Base-by-base conservation (phyloP, 2,888 invertebrate species). In the Pemphredon lugubris region DNA sequence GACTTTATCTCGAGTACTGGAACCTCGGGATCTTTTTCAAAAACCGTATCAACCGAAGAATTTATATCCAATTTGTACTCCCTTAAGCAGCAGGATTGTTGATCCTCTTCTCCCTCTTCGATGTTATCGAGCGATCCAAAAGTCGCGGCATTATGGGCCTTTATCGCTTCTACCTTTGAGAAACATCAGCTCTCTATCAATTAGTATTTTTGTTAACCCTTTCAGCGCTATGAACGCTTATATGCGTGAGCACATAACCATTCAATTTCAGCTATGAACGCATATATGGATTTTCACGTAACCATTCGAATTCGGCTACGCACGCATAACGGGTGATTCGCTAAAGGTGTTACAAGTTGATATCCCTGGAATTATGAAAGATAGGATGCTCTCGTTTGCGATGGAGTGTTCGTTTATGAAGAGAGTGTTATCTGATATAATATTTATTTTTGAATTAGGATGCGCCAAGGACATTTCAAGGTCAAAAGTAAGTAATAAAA, bases 61-160 rank as follows among this genome's bases (percentile, higher is more conserved):
- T 79, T 65, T 60, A 83, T 83, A 7, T 75, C 61, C 1, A 83
- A 60, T 21, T 65, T 45, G 37, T 72, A 81, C 30, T 86, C 81
- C 4, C n/a, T 51, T 0, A 57, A 54, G 1, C 44, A 45, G 6
- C 45, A 48, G 0, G 65, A 59, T 11, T 34, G 61, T 5, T 37
- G 13, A 44, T 74, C 55, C 47, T 88, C 88, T 21, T 89, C 88
- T n/a, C 83, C 84, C 42, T 89, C 88, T 30, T 83, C 82, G 21
- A 89, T 89, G 42, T 88, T 85, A 7, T 84, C 87, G 9, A 89
- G 77, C 2, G 82, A 79, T 77, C 88, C 83, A 85, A 83, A 85
- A 4, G 77, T 81, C 6, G 79, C 64, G 2, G 74, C 71, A n/a
- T 74, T 74, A 54, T 77, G 76, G 9, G 70, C 39, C 26, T 77